These are phyloP conservation scores for Platysternon megacephalum DNA, from an alignment of 2,113 vertebrate genomes.

Conservation along the genomic window DNA sequence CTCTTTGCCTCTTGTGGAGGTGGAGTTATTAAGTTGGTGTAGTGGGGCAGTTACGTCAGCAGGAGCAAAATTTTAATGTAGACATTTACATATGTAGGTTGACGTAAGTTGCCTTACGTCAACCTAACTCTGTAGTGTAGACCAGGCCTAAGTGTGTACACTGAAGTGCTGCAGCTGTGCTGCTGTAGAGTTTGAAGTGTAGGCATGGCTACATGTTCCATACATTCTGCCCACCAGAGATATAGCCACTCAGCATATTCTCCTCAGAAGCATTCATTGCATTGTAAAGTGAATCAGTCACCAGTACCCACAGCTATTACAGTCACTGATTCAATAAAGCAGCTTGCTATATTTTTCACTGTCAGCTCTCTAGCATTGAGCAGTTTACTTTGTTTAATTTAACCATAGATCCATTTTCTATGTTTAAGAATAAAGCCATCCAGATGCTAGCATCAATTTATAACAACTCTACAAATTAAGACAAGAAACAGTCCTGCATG, in stretches of 20 bases:
- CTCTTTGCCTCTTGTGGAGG: neutral
- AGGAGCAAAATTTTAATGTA: neutral
- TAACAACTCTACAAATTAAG: neutral
- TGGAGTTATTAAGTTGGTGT: neutral
- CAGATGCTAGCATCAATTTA: neutral
- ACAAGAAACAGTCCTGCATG: neutral
- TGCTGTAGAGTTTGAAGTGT: neutral
- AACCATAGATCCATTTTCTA: neutral
- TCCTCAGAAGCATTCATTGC: neutral
- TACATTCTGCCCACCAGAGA: neutral
- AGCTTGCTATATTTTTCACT: neutral
- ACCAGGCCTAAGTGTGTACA: neutral
- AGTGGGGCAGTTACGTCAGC: neutral
- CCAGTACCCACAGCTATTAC: neutral
- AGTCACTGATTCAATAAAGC: conserved; percentile 32
- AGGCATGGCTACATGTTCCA: neutral
- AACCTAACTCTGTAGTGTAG: neutral
- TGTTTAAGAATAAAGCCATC: neutral
- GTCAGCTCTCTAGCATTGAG: neutral
- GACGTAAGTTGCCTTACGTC: neutral
- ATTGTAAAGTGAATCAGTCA: neutral
- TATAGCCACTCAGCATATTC: neutral
- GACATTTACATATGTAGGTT: neutral
- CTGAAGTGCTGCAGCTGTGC: neutral
- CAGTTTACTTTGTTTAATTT: neutral